phyloP scores from a whole-genome alignment of 1,140 invertebrate species.

The Pseudomyrmex pallidus region DNA sequence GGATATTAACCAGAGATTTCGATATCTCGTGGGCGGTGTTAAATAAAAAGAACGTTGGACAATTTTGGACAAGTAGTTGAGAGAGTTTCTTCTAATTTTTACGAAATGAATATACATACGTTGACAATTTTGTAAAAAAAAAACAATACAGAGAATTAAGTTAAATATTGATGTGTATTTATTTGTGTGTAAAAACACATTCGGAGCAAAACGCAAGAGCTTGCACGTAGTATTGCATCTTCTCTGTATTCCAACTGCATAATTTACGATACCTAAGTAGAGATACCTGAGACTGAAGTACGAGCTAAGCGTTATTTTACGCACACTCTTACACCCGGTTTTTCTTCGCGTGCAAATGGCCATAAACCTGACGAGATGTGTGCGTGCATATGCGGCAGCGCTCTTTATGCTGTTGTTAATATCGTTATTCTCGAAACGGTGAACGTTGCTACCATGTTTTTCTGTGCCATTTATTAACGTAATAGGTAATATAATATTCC shows the following conservation, averaged over 20 bases:
- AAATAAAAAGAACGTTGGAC: no score
- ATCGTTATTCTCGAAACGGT: slow-evolving; percentile 43
- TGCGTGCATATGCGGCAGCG: background rate
- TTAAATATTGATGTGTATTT: no score
- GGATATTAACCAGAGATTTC: background rate
- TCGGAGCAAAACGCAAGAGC: background rate
- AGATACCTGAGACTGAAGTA: slow-evolving; percentile 35
- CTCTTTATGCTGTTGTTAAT: slow-evolving; percentile 30
- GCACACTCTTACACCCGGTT: background rate
- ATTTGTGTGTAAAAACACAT: no score
- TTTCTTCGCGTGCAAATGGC: slow-evolving; percentile 36
- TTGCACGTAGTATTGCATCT: background rate
- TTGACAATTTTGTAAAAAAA: no score
- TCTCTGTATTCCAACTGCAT: background rate
- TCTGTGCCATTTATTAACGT: slow-evolving; percentile 49
- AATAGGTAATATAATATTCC: slow-evolving; percentile 38
- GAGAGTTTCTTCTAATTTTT: background rate
- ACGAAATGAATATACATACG: background rate
- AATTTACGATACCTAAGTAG: slow-evolving; percentile 39
- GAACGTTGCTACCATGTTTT: slow-evolving; percentile 3
- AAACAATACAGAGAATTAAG: no score
- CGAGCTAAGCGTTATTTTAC: slow-evolving; percentile 31
- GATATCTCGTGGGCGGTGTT: background rate
- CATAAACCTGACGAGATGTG: slow-evolving; percentile 28
- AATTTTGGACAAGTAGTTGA: background rate